phyloP scores from a whole-genome alignment of 2,113 vertebrate species.

The Ammodytes marinus region DNA sequence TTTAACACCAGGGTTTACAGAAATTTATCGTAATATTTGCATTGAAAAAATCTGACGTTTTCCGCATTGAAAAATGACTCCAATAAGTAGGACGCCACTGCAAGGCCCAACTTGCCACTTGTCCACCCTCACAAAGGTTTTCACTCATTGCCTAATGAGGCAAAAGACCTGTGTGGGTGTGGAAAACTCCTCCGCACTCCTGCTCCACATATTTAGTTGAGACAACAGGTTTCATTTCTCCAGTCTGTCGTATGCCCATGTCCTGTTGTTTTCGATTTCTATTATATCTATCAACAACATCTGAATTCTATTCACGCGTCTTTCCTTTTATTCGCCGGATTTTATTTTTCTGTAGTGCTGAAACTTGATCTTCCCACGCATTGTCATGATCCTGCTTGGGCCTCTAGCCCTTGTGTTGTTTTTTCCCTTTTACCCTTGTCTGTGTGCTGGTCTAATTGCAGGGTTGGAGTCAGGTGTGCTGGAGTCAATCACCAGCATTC shows the following conservation, averaged over 20 bases:
- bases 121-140: slow-evolving; percentile 5
- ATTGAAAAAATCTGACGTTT: no score
- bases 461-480: no score
- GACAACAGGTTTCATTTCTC: neutral
- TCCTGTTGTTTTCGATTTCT: neutral
- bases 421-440: no score
- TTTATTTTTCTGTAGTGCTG: neutral
- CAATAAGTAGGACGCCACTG: neutral
- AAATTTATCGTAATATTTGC: neutral
- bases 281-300: neutral
- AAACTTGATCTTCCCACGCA: neutral
- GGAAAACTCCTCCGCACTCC: neutral
- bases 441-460: no score
- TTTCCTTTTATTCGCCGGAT: neutral
- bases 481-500: no score
- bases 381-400: no score
- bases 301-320: neutral
- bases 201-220: neutral
- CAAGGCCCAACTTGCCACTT: neutral
- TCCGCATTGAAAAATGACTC: neutral
- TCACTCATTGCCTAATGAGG: neutral
- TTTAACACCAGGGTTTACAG: no score
- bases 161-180: neutral
- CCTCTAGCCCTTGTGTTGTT: no score
- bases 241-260: no score